Evolutionary conservation across 2,888 invertebrate genomes (phyloP).

Genomic region (Macrophya annulata): DNA sequence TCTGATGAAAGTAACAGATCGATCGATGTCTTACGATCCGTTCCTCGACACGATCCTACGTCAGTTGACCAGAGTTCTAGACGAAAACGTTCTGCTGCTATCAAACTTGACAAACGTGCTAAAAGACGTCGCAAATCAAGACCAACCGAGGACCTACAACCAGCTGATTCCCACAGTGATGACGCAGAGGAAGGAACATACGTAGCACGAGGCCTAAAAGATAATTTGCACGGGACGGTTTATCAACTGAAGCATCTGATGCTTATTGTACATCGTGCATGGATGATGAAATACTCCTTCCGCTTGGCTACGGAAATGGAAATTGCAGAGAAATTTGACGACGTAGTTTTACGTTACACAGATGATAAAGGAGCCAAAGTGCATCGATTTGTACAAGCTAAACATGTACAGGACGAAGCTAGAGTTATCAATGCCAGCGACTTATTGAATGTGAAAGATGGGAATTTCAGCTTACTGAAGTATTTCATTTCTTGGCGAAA

Average conservation of each 20-base stretch:
- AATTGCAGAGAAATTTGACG: slow-evolving; percentile 55
- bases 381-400: neutral
- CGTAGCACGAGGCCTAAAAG: neutral
- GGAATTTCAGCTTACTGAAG: neutral
- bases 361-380: no score
- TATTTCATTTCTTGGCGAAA: slow-evolving; percentile 7
- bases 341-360: slow-evolving; percentile 41
- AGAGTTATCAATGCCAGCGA: neutral
- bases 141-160: no score
- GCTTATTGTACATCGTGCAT: no score
- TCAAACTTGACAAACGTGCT: no score
- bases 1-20: neutral
- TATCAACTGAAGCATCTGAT: no score
- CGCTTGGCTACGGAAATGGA: slow-evolving; percentile 54
- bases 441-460: neutral
- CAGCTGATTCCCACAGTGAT: no score
- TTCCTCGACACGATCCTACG: no score
- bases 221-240: neutral
- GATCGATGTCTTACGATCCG: no score
- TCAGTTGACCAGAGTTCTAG: neutral
- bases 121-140: no score
- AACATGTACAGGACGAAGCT: neutral
- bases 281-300: slow-evolving; percentile 38
- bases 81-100: neutral
- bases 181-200: neutral